A percentile compares a stretch with the other conserved stretches of the same genome.
Evolutionary conservation across 2,113 vertebrate genomes (phyloP).

Genomic region (Apistogramma diplotaenia): DNA sequence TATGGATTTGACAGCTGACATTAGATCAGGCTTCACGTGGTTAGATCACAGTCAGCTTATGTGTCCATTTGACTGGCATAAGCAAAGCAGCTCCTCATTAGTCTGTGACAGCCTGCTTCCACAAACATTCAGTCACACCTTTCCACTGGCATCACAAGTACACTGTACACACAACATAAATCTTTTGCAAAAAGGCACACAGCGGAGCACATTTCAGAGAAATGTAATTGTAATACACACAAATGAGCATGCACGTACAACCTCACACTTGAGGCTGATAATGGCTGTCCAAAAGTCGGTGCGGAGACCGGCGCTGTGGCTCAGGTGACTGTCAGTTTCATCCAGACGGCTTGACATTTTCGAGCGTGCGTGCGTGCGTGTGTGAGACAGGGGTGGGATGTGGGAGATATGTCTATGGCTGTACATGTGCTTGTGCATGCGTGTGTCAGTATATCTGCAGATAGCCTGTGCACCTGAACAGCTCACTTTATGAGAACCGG

Average conservation of each 20-base stretch:
- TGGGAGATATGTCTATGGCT: rapidly evolving
- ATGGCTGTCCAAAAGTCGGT: not conserved
- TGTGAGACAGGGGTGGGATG: rapidly evolving
- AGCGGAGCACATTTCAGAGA: not conserved
- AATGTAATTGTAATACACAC: not conserved
- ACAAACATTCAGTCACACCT: not conserved
- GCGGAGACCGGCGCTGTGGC: not conserved
- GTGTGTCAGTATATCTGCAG: not conserved
- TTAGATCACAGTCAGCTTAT: not conserved
- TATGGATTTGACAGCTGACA: not conserved
- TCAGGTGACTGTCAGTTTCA: slow-evolving; percentile 23
- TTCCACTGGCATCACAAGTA: not conserved
- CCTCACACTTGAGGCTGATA: not conserved
- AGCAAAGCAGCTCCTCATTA: not conserved
- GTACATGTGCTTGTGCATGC: not conserved
- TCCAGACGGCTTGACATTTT: slow-evolving; percentile 39
- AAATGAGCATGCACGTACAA: not conserved
- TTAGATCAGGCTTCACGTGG: not conserved
- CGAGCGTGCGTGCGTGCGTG: not conserved
- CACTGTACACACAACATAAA: not conserved
- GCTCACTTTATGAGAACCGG: not conserved
- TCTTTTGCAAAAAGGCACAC: not conserved
- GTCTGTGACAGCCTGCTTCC: not conserved
- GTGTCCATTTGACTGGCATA: not conserved
- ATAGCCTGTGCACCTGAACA: not conserved